Evolutionary conservation across 2,797 vertebrate species (phyloP), one percentile per base, ranked within the genome.

Genomic region (Pseudochaenichthys georgianus): DNA sequence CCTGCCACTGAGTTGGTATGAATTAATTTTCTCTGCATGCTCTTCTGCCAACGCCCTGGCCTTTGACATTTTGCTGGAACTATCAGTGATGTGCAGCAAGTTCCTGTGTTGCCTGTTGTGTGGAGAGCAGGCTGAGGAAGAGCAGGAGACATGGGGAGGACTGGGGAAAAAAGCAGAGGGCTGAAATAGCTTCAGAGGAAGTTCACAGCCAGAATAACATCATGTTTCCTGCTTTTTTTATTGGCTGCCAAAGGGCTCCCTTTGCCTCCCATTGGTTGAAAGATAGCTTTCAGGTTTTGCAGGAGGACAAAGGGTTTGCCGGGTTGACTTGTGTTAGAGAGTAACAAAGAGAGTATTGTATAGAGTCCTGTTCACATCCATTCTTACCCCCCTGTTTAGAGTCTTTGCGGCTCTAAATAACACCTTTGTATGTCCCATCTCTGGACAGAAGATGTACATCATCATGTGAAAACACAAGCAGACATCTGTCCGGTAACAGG

Each of bases 261-360:
- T 68, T 68, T 47, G 66, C 77, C 70, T 86, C 75, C 68, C 62
- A 92, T 88, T 90, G 92, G 90, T 77, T 79, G 58, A 75, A 81
- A 70, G 77, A 67, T 58, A 52, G 64, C 70, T 85, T 85, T 88
- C 58, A 86, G 78, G 83, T 89, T 82, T 65, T 77, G 48, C 45
- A 46, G 42, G 70, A 73, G 87, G 88, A 94, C 92, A 91, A 94
- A 90, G 71, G 42, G 64, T 72, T 78, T 67, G 60, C 72, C 64
- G 71, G 80, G 78, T 84, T 89, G 81, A 87, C 77, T 84, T 70
- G 54, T 80, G 78, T 81, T 73, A 64, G 64, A 73, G 75, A 61
- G 55, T 46, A 76, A 90, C 87, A 91, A 92, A 91, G 90, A 74
- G 48, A 68, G 46, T 70, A 82, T 89, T 90, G 88, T 92, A 38